A percentile compares a stretch with the other conserved stretches of the same genome.
Conservation (phyloP, 92 coral and sea anemone species). For the Micromussa lordhowensis region DNA sequence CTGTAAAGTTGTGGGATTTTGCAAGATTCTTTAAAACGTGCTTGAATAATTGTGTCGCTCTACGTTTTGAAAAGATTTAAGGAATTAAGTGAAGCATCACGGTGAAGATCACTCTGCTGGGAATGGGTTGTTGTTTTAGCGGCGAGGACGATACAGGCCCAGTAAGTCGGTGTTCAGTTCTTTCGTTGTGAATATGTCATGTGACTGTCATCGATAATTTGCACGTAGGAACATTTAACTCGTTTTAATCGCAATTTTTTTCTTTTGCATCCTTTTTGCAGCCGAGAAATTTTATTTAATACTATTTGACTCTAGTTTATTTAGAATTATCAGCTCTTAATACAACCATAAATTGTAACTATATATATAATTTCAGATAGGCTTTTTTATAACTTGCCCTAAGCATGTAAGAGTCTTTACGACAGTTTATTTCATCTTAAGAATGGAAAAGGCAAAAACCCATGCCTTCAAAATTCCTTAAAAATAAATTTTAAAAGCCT, state of each 20-base stretch:
- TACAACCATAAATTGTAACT: no score
- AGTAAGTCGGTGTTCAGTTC: slow-evolving; percentile 58
- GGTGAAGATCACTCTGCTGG: background rate
- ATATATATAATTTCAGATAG: no score
- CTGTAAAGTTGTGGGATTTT: slow-evolving; percentile 31
- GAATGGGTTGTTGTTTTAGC: slow-evolving; percentile 99
- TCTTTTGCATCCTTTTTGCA: background rate
- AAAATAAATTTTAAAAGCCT: background rate
- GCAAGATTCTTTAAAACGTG: background rate
- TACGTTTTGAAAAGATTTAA: background rate
- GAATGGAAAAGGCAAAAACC: no score
- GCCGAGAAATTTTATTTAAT: no score
- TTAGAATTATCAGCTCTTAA: background rate
- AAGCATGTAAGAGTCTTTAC: no score
- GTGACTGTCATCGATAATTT: slow-evolving; percentile 41
- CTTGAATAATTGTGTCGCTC: background rate
- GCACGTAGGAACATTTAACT: background rate
- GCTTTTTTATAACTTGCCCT: no score
- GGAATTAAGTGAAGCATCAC: background rate
- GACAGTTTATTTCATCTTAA: no score
- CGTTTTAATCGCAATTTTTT: background rate
- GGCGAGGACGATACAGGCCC: slow-evolving; percentile 74
- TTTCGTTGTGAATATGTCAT: slow-evolving; percentile 45
- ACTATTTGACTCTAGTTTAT: background rate
- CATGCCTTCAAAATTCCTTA: background rate